Percentiles rank a stretch among this genome's conserved stretches.
phyloP scores from a whole-genome alignment of 64 coral and sea anemone genomes.

The Porites australiensis region DNA sequence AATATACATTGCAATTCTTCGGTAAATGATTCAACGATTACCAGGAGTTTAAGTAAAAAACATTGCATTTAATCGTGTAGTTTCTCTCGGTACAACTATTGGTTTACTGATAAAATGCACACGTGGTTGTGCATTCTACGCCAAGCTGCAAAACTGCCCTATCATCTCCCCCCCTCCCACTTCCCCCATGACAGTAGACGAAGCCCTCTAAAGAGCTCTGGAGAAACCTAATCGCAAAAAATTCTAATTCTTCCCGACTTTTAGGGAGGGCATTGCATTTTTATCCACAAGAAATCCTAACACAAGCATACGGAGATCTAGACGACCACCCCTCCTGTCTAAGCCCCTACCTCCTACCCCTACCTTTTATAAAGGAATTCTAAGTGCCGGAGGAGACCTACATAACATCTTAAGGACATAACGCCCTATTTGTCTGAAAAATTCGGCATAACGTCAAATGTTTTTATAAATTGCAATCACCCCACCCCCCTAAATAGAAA shows the following conservation, averaged over 20 bases:
- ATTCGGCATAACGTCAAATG: not conserved
- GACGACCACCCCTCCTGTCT: not conserved
- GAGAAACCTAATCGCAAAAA: not conserved
- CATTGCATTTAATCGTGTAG: no score
- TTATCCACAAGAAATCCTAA: not conserved
- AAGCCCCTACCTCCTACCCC: not conserved
- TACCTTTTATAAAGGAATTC: not conserved
- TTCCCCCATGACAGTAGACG: not conserved
- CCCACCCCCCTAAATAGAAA: not conserved
- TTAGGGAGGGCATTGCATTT: not conserved
- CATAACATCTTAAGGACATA: not conserved
- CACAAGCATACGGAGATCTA: not conserved
- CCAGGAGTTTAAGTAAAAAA: not conserved
- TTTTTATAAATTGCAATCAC: not conserved
- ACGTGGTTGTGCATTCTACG: not conserved
- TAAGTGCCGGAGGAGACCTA: not conserved
- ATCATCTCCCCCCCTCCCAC: not conserved
- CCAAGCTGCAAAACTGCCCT: not conserved
- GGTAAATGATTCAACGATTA: not conserved
- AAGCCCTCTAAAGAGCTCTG: not conserved
- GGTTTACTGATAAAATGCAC: not conserved
- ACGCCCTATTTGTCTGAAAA: not conserved
- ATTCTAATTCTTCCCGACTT: not conserved
- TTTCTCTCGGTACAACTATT: not conserved
- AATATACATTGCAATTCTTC: not conserved